Evolutionary conservation across 1,140 invertebrate genomes (phyloP).

Genomic region (Lasioglossum albipes): DNA sequence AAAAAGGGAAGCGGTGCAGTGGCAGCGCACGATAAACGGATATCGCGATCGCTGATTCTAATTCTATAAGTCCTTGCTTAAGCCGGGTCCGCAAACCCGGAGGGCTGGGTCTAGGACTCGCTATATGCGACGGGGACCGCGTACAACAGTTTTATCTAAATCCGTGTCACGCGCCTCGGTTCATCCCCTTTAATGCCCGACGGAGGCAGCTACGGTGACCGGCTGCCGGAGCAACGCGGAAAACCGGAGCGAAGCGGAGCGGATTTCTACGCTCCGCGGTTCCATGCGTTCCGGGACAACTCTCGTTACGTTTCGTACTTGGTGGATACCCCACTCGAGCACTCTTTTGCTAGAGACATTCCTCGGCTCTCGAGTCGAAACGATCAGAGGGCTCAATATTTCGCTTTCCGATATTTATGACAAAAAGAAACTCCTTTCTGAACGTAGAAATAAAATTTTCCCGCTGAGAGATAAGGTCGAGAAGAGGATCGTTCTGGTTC

Average conservation of each 20-base stretch:
- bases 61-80: conserved; percentile 72
- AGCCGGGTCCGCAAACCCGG: conserved; percentile 46
- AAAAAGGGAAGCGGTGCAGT: conserved; percentile 41
- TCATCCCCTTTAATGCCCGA: conserved; percentile 71
- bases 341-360: background rate
- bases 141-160: conserved; percentile 69
- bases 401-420: too few relatives aligned
- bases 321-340: too few relatives aligned
- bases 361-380: too few relatives aligned
- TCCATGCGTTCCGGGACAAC: background rate
- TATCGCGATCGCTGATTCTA: conserved; percentile 70
- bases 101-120: conserved; percentile 16
- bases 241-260: conserved; percentile 12
- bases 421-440: too few relatives aligned
- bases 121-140: conserved; percentile 51
- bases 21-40: conserved; percentile 69
- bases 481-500: too few relatives aligned
- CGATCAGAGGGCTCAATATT: too few relatives aligned
- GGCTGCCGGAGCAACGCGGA: conserved; percentile 16
- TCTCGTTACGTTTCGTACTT: background rate
- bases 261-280: background rate
- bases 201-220: conserved; percentile 29
- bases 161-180: conserved; percentile 69
- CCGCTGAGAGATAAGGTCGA: too few relatives aligned
- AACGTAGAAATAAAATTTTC: too few relatives aligned